Percentiles rank a stretch among this genome's conserved stretches.
Conservation (phyloP, 2,113 vertebrate genomes). For the Phodopus roborovskii region DNA sequence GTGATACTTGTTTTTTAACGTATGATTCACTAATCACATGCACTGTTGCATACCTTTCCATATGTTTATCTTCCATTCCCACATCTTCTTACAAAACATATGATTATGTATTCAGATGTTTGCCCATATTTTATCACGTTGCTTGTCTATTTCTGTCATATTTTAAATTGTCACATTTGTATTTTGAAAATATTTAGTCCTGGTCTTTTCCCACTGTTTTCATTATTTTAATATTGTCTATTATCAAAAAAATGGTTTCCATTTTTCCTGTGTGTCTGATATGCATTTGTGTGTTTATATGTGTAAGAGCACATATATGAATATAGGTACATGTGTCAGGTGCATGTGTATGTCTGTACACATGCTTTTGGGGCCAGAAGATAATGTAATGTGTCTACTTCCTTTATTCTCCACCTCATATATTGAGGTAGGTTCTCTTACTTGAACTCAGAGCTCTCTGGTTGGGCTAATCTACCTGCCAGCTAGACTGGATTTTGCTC, state of each 20-base stretch:
- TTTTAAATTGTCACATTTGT: background rate
- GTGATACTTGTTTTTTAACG: background rate
- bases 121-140: background rate
- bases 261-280: background rate
- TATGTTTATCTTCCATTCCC: background rate
- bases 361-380: background rate
- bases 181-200: slow-evolving; percentile 4
- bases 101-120: background rate
- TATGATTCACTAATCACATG: background rate
- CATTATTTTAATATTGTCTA: background rate
- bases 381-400: too few relatives aligned
- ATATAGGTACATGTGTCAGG: too few relatives aligned
- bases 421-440: background rate
- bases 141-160: background rate
- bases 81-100: background rate
- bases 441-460: background rate
- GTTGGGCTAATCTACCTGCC: background rate
- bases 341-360: background rate
- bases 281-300: background rate
- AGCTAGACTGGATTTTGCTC: too few relatives aligned
- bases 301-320: background rate
- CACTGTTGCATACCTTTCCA: background rate
- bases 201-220: background rate
- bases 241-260: background rate
- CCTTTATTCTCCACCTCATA: too few relatives aligned